These are phyloP conservation scores for Stegostoma tigrinum DNA, from an alignment of 2,113 vertebrate species.

Conservation along the genomic window DNA sequence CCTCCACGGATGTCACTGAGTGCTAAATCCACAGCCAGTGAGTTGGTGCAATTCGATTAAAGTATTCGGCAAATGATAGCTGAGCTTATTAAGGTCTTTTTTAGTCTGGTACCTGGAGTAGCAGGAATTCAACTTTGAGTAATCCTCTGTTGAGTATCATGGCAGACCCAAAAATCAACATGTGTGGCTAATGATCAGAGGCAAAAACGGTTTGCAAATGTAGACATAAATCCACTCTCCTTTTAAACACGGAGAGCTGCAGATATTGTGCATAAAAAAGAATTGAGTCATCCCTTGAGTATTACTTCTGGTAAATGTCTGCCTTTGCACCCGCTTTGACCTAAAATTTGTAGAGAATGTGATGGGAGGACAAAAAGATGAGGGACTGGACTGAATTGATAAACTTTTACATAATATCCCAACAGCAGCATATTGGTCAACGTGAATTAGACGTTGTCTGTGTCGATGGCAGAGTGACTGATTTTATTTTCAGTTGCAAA, in stretches of 20 bases:
- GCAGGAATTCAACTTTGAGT: neutral
- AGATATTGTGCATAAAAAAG: too few species aligned
- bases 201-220: neutral
- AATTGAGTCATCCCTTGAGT: too few species aligned
- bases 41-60: neutral
- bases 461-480: neutral
- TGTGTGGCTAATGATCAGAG: neutral
- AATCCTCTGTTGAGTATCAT: neutral
- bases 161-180: neutral
- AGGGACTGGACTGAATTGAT: neutral
- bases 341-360: neutral
- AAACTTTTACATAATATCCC: neutral
- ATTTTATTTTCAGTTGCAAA: neutral
- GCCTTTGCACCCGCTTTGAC: neutral
- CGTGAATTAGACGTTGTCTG: neutral
- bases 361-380: neutral
- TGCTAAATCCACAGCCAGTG: neutral
- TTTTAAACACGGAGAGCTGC: neutral
- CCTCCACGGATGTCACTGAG: neutral
- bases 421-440: too few species aligned
- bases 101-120: neutral
- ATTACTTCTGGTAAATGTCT: neutral
- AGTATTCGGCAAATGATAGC: neutral
- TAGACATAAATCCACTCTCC: neutral
- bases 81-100: neutral